Conservation (phyloP, 2,888 invertebrate species). For the Drosophila parthenogenetica region DNA sequence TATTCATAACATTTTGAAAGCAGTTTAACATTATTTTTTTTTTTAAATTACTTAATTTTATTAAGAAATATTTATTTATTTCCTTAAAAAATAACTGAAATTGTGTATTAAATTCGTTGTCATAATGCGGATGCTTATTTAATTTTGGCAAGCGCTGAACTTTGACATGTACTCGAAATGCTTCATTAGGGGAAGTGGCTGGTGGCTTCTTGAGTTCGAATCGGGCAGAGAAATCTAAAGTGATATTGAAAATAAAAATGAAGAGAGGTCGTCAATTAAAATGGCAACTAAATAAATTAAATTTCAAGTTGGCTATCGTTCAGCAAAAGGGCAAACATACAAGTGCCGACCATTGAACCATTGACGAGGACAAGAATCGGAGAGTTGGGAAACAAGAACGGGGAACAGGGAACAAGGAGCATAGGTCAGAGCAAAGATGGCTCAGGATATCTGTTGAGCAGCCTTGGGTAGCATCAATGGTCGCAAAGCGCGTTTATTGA, state of each 20-base stretch:
- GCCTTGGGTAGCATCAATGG: slow-evolving; percentile 55
- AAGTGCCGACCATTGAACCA: slow-evolving; percentile 44
- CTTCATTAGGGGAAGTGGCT: slow-evolving; percentile 51
- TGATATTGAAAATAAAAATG: slow-evolving; percentile 59
- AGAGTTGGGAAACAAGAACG: background rate
- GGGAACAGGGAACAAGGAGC: slow-evolving; percentile 2
- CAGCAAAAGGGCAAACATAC: slow-evolving; percentile 68
- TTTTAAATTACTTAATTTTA: no score
- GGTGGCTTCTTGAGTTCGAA: slow-evolving; percentile 36
- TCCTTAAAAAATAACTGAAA: no score
- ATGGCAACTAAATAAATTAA: slow-evolving; percentile 66
- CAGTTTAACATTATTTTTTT: no score
- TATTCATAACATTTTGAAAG: no score
- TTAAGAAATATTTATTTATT: no score
- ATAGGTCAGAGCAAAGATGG: slow-evolving; percentile 11
- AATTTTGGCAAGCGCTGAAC: background rate
- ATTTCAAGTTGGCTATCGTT: slow-evolving; percentile 48
- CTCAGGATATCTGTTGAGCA: slow-evolving; percentile 3
- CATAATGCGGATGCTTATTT: no score
- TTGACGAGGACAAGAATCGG: background rate
- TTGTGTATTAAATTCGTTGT: no score
- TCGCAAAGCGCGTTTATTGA: slow-evolving; percentile 65
- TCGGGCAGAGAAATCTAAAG: slow-evolving; percentile 43
- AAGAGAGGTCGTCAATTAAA: slow-evolving; percentile 60
- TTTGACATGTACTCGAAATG: slow-evolving; percentile 20